Conservation (phyloP, 2,113 vertebrate genomes). For the Bagarius yarrelli region DNA sequence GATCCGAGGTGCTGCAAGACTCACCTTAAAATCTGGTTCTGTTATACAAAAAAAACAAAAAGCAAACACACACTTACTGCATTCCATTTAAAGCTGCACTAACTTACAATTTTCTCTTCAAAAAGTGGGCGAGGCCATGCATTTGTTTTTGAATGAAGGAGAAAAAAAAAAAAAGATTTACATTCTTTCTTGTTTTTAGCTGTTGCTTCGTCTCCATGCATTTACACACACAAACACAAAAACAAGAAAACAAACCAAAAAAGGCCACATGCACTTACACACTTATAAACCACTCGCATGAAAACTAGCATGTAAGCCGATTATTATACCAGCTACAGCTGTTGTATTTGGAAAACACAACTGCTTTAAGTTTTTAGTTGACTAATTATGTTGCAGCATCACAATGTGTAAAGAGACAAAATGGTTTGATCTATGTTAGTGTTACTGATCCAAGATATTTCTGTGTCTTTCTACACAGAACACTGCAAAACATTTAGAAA, state of each 20-base stretch:
- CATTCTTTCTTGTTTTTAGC: conserved; percentile 31
- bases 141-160: neutral
- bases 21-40: conserved; percentile 77
- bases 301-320: neutral
- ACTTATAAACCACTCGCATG: neutral
- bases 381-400: neutral
- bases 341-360: conserved; percentile 25
- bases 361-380: neutral
- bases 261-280: neutral
- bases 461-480: too few species aligned
- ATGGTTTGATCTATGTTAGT: too few species aligned
- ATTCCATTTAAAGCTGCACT: neutral
- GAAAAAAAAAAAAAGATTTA: conserved; percentile 14
- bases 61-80: neutral
- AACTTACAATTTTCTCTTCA: neutral
- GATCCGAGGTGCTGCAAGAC: conserved; percentile 64
- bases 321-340: neutral
- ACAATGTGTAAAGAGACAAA: too few species aligned
- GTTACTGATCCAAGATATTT: too few species aligned
- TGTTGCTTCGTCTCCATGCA: conserved; percentile 11
- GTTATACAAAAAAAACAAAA: neutral
- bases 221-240: neutral
- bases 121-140: neutral
- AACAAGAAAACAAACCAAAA: neutral
- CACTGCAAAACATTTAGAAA: too few species aligned